A percentile compares a stretch with the other conserved stretches of the same genome.
These are phyloP conservation scores for Sussaba pulchella DNA, from an alignment of 2,888 invertebrate genomes.

Conservation along the genomic window DNA sequence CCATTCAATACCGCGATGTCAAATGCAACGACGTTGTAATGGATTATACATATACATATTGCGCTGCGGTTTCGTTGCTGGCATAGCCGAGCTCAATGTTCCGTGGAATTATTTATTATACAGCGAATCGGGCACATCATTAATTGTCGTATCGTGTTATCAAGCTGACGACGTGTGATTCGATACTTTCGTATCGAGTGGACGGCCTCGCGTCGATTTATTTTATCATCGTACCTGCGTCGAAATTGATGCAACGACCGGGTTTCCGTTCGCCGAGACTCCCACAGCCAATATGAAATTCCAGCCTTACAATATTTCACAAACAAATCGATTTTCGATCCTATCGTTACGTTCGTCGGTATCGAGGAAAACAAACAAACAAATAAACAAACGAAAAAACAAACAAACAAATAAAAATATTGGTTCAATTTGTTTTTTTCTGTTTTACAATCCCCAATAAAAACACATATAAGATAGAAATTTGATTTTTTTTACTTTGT, in stretches of 20 bases:
- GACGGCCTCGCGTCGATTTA: conserved; percentile 9
- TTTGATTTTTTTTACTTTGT: too few relatives aligned
- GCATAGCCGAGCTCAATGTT: conserved; percentile 3
- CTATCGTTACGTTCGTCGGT: background rate
- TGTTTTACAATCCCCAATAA: too few relatives aligned
- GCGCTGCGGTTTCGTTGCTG: conserved; percentile 37
- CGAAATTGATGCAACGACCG: conserved; percentile 20
- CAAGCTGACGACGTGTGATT: conserved; percentile 6
- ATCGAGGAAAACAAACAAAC: too few relatives aligned
- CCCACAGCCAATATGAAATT: conserved; percentile 18
- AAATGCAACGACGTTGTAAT: conserved; percentile 16
- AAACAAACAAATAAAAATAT: too few relatives aligned
- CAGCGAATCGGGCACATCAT: background rate
- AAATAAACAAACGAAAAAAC: too few relatives aligned
- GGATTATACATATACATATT: too few relatives aligned
- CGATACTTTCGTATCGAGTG: conserved; percentile 37
- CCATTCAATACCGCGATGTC: conserved; percentile 4
- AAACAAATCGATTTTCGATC: background rate
- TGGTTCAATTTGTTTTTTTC: too few relatives aligned
- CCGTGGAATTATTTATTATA: conserved; percentile 29
- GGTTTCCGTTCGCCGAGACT: conserved; percentile 3
- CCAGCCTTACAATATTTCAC: background rate
- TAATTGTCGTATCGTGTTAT: conserved; percentile 12
- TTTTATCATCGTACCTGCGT: conserved; percentile 15
- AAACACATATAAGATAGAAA: too few relatives aligned